Conservation (phyloP, 2,888 invertebrate species). For the Tolmerus cingulatus region DNA sequence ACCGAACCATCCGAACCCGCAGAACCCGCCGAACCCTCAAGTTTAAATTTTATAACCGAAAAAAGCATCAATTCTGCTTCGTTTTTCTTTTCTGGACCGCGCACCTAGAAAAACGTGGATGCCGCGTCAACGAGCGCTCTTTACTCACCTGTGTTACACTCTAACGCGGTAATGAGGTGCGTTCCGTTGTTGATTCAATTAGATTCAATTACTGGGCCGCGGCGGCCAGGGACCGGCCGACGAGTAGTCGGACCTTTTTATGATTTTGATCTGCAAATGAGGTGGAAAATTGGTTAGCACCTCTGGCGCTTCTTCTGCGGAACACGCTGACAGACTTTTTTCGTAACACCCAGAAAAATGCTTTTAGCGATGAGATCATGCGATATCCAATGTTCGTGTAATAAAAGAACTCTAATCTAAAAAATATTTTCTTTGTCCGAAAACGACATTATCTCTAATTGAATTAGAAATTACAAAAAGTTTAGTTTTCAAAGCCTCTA, state of each 20-base stretch:
- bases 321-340: not conserved
- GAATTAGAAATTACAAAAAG: too few relatives aligned
- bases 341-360: not conserved
- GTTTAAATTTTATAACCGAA: not conserved
- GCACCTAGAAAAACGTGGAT: not conserved
- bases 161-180: slow-evolving; percentile 41
- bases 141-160: slow-evolving; percentile 41
- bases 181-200: slow-evolving; percentile 41
- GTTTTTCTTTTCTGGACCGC: not conserved
- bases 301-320: not conserved
- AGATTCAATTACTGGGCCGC: slow-evolving; percentile 28
- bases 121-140: slow-evolving; percentile 8
- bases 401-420: too few relatives aligned
- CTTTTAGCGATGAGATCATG: not conserved
- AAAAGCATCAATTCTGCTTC: not conserved
- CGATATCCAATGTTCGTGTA: not conserved
- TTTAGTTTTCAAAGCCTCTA: too few relatives aligned
- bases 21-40: too few relatives aligned
- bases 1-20: too few relatives aligned
- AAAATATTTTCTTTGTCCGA: too few relatives aligned
- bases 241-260: not conserved
- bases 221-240: not conserved
- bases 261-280: slow-evolving; percentile 32
- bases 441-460: too few relatives aligned
- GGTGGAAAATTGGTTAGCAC: slow-evolving; percentile 37